These are phyloP conservation scores for Phalacrocorax brasilianus DNA, from an alignment of 2,113 vertebrate genomes.

Conservation along the genomic window DNA sequence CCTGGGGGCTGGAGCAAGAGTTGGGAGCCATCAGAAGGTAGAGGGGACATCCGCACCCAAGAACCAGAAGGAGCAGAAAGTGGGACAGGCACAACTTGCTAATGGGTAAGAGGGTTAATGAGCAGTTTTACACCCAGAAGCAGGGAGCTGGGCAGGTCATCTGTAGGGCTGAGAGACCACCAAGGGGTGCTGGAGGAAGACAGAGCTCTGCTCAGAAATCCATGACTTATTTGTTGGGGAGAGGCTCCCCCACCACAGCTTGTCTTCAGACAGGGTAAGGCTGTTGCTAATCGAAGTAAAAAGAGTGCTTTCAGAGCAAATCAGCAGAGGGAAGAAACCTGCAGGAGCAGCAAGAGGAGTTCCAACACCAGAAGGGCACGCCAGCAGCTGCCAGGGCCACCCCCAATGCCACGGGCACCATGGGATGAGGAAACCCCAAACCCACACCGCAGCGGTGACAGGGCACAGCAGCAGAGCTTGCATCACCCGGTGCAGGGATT, in stretches of 20 bases:
- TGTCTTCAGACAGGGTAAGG: fast-evolving
- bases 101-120: neutral
- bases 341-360: neutral
- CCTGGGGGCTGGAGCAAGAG: fast-evolving
- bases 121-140: neutral
- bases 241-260: fast-evolving
- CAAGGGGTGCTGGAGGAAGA: fast-evolving
- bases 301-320: neutral
- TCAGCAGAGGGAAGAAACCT: fast-evolving
- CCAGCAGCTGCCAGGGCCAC: neutral
- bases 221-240: too few species aligned
- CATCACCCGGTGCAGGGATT: fast-evolving
- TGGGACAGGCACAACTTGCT: neutral
- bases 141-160: neutral
- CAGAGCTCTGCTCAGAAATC: neutral
- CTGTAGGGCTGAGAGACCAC: neutral
- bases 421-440: neutral
- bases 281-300: too few species aligned
- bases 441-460: neutral
- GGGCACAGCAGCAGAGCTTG: neutral
- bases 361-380: fast-evolving
- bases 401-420: neutral
- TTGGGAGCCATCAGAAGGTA: fast-evolving
- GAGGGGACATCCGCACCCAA: fast-evolving
- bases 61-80: neutral